A percentile compares a stretch with the other conserved stretches of the same genome.
phyloP scores from a whole-genome alignment of 35 echinoderm and acorn worm genomes.

The Amphiura filiformis region DNA sequence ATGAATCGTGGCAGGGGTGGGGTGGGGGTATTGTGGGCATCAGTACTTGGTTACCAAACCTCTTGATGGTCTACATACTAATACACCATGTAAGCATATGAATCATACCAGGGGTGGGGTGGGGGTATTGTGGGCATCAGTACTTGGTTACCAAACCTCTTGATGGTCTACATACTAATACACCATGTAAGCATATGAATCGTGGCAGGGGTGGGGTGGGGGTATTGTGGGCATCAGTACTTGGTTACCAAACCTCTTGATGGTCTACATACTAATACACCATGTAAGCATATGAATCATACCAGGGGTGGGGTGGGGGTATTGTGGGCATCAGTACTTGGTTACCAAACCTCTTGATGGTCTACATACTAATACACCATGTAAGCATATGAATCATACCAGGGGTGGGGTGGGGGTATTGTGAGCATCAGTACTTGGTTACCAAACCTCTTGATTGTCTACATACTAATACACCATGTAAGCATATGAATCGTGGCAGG shows the following conservation, averaged over 20 bases:
- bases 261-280: no score
- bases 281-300: no score
- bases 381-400: constrained; percentile 39
- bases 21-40: no score
- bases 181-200: constrained; percentile 92
- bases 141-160: constrained; percentile 79
- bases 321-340: constrained; percentile 80
- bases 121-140: constrained; percentile 70
- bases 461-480: constrained; percentile 46
- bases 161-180: constrained; percentile 31
- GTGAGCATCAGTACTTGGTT: constrained; percentile 75
- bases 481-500: constrained; percentile 25
- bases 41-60: constrained; percentile 62
- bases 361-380: constrained; percentile 49
- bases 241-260: no score
- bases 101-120: no score
- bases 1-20: no score
- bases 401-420: constrained; percentile 38
- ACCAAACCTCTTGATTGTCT: constrained; percentile 56
- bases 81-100: no score
- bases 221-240: no score
- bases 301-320: no score
- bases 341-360: constrained; percentile 65
- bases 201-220: no score
- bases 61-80: no score